Evolutionary conservation across 2,888 invertebrate genomes (phyloP), one percentile per base, ranked within the genome.

Genomic region (Cremastobaeus sp.): DNA sequence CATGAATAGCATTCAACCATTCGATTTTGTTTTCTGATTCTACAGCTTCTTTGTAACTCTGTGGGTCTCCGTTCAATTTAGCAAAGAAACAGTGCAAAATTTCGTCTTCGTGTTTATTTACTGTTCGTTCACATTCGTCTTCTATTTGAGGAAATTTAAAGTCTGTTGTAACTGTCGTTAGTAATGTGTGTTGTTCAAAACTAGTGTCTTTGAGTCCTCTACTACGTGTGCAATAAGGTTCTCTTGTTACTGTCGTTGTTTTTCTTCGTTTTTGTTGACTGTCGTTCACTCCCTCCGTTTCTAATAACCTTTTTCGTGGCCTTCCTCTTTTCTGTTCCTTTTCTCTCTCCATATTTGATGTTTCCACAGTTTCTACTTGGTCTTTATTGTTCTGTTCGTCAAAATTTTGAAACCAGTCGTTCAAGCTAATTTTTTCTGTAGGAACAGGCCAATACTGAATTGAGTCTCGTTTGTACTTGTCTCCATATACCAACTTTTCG

Each of bases 381-480:
- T 25, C 25, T 5, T 8, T 25, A 5, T 25, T 8, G 3, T 25
- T 25, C 25, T 5, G 8, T 8, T 25, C 25, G 25, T 25, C 28
- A 15, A 30, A 39, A 21, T 1, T 18, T n/a, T 45, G 2, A 32
- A 65, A 65, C 65, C 54, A 65, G 15, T 65, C 37, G 18, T 25
- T 57, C 34, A 66, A 15, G 47, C 39, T 45, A n/a, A 35, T 37
- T 12, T 39, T 71, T 45, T 54, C 66, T 50, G 20, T 50, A 14
- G 55, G 20, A 41, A 18, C 11, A 2, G 59, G 35, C 50, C 57
- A 55, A 18, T 59, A 39, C 50, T 39, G 35, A 17, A 68, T 60
- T 30, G 18, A 32, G 18, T 55, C 9, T 41, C 50, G 54, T 62
- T 25, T 18, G 65, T 21, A 43, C 21, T 43, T 43, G n/a, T 43